A percentile compares a stretch with the other conserved stretches of the same genome.
These are phyloP conservation scores for Rhimphoctona megacephalus DNA, from an alignment of 2,888 invertebrate species.

Conservation along the genomic window DNA sequence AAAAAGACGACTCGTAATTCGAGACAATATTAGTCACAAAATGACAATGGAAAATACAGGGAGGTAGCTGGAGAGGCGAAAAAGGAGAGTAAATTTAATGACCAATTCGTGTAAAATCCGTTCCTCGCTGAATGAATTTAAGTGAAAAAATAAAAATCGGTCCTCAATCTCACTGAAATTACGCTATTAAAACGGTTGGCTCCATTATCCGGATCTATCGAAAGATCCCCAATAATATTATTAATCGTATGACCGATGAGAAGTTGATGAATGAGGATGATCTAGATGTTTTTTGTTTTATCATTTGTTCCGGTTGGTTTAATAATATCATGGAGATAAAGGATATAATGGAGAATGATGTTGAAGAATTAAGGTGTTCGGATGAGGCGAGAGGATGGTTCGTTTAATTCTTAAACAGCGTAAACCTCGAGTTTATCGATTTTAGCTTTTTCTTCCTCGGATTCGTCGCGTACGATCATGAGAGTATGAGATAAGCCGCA, in stretches of 20 bases:
- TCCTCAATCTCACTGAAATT: constrained; percentile 20
- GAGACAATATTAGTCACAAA: neutral
- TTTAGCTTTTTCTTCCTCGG: constrained; percentile 88
- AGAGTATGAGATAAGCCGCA: constrained; percentile 96
- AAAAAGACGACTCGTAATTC: constrained; percentile 1
- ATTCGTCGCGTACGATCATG: constrained; percentile 88
- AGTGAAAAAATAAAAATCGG: constrained; percentile 11
- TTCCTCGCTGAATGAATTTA: constrained; percentile 24
- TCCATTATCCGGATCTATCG: constrained; percentile 8
- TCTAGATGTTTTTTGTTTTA: constrained; percentile 12
- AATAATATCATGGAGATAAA: constrained; percentile 15
- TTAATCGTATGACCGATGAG: constrained; percentile 28
- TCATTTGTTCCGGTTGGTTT: neutral
- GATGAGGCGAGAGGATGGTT: constrained; percentile 52
- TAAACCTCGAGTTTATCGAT: constrained; percentile 87
- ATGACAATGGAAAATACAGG: neutral
- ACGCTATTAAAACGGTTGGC: constrained; percentile 42
- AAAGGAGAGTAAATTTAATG: neutral
- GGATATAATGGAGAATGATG: constrained; percentile 31
- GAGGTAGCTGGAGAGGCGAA: neutral
- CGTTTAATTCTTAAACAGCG: constrained; percentile 75
- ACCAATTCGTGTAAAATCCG: constrained; percentile 27
- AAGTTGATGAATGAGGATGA: constrained; percentile 17
- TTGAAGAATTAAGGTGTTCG: constrained; percentile 54
- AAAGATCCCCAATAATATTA: constrained; percentile 21